Percentiles rank a stretch among this genome's conserved stretches.
These are phyloP conservation scores for Morone chrysops DNA, from an alignment of 2,113 vertebrate genomes.

Conservation along the genomic window DNA sequence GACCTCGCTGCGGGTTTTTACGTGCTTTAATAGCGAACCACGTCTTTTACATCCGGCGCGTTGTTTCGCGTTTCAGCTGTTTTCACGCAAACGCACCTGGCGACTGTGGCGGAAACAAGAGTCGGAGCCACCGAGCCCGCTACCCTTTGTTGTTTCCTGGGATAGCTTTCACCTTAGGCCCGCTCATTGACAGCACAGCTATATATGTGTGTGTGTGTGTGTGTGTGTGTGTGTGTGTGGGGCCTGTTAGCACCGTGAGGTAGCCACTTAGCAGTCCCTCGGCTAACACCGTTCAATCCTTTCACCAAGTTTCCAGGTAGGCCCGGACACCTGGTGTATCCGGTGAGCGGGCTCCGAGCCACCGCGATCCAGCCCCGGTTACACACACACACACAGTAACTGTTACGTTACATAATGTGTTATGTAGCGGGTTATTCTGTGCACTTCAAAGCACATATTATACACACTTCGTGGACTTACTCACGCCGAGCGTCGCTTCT, in stretches of 20 bases:
- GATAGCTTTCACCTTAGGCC: conserved; percentile 67
- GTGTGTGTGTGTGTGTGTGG: not conserved
- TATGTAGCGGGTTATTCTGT: conserved; percentile 10
- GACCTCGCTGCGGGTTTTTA: not conserved
- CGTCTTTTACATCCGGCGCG: fast-evolving
- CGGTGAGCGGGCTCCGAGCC: too few species aligned
- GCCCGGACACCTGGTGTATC: conserved; percentile 68
- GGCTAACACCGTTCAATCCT: conserved; percentile 49
- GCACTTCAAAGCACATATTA: not conserved
- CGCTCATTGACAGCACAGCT: conserved; percentile 58
- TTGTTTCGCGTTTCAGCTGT: not conserved
- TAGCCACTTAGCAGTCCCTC: conserved; percentile 61
- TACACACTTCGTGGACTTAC: not conserved
- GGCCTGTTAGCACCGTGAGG: not conserved
- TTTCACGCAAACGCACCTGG: not conserved
- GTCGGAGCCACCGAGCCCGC: not conserved
- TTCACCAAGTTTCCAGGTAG: conserved; percentile 58
- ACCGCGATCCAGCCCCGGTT: too few species aligned
- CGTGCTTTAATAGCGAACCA: fast-evolving
- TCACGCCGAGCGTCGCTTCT: not conserved
- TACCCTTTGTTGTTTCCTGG: conserved; percentile 72
- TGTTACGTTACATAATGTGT: conserved; percentile 61
- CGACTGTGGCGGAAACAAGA: not conserved
- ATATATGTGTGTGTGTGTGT: conserved; percentile 1
- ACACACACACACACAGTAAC: not conserved